Base-by-base conservation (phyloP, 2,797 vertebrate genomes). In the Spizella passerina region DNA sequence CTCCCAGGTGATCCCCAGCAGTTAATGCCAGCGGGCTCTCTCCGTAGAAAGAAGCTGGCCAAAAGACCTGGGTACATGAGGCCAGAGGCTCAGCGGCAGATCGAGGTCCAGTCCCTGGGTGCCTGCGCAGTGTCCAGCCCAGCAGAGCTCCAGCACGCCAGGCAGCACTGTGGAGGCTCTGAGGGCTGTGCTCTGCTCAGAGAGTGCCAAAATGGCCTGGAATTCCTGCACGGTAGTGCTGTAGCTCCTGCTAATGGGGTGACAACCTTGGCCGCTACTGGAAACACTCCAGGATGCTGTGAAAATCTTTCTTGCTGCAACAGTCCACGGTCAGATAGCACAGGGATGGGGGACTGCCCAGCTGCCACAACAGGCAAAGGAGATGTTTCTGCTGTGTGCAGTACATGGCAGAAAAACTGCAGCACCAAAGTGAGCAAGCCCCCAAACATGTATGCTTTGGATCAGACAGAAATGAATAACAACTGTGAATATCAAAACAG, bases 41-140 rank as follows among this genome's bases (percentile, higher is more conserved):
- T 91, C 57, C 92, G n/a, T 84, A 97, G 95, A 64, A 98, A 98
- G 97, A 98, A 98, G 85, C 96, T 98, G 95, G 97, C 98, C 82
- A 97, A 93, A 91, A 97, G 97, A 86, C 98, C 98, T 1, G 98
- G 98, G 50, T 98, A 98, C 96, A 97, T 99, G 99, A 98, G 98
- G 93, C 94, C 95, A 41, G 95, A 98, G 53, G 96, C 96, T 66
- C 86, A 96, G 94, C 92, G 69, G 16, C 91, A 86, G 86, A 92
- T 94, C 73, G 73, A 94, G 69, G 85, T 95, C 82, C 94, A 88
- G 53, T 72, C 89, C 59, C 21, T n/a, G 7, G 41, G 21, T 59
- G 66, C 41, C 44, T 88, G 88, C 19, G 4, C 86, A 7, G 38
- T 5, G 0, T 30, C 82, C 52, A 38, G 4, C 59, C 55, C 69